Evolutionary conservation across 2,888 invertebrate species (phyloP), one percentile per base, ranked within the genome.

Genomic region (Luperina testacea): DNA sequence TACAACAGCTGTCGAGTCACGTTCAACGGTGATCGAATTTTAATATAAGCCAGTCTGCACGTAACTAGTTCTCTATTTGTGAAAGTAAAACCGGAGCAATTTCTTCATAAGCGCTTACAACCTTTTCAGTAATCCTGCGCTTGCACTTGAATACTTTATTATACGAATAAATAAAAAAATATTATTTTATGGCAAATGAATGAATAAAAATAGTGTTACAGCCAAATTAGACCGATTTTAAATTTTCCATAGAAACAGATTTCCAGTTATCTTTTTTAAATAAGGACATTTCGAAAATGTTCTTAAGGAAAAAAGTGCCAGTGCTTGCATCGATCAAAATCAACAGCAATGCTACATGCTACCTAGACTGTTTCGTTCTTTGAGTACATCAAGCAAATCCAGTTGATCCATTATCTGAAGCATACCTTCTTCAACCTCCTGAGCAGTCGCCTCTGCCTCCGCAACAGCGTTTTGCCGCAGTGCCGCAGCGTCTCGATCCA

Each of bases 401-500:
- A 65, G 24, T 24, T 59, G 24, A 20, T 64, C 38, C 24, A 15
- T 48, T 32, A 24, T 77, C 45, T 38, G 20, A 57, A 42, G 20
- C 27, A 88, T 96, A 97, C 97, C 97, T 97, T 97, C 88, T 96
- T 96, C 64, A 97, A 90, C 72, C 96, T 92, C 84, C 96, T 93
- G 68, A 97, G 93, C n/a, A 97, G 88, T 32, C 96, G 92, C 65
- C 97, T 92, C 87, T 97, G 97, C 63, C 97, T 93, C 24, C 96
- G 93, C 91, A 97, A 92, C 80, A 97, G 92, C 32, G 97, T 96
- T 88, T 97, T 97, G 65, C 97, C 97, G 90, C 97, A 97, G 83
- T 96, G 94, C 73, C 96, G 92, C 89, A 97, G 90, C 68, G 97
- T 95, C 90, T 96, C 96, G 71, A 97, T 95, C 96, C 96, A 96